phyloP scores from a whole-genome alignment of 2,797 vertebrate species.

The Knipowitschia caucasica region DNA sequence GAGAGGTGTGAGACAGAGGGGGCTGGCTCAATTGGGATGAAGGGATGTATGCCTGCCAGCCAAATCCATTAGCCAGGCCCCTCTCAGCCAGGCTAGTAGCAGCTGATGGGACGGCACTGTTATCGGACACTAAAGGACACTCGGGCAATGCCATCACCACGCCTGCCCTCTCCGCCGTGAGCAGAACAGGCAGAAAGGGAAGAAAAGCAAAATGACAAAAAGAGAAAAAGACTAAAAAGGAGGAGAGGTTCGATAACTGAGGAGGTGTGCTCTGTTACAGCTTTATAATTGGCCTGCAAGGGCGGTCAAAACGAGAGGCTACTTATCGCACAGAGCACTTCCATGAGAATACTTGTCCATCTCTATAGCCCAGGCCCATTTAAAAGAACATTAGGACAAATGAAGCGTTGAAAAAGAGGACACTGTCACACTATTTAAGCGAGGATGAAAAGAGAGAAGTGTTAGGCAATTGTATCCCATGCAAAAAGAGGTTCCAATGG shows the following conservation, averaged over 20 bases:
- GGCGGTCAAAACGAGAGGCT: conserved; percentile 70
- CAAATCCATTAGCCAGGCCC: conserved; percentile 79
- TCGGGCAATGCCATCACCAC: conserved; percentile 62
- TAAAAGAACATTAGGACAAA: conserved; percentile 70
- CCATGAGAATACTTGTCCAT: conserved; percentile 64
- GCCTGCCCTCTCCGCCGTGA: conserved; percentile 62
- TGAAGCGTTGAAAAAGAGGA: conserved; percentile 58
- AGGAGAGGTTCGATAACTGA: conserved; percentile 61
- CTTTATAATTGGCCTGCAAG: conserved; percentile 74
- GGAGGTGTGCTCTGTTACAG: conserved; percentile 67
- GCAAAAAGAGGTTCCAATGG: conserved; percentile 34
- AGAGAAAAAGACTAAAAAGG: conserved; percentile 43
- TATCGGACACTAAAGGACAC: conserved; percentile 81
- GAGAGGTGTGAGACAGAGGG: conserved; percentile 76
- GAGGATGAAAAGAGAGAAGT: conserved; percentile 22
- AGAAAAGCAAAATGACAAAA: conserved; percentile 54
- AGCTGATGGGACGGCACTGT: conserved; percentile 71
- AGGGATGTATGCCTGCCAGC: conserved; percentile 81
- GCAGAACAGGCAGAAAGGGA: conserved; percentile 39
- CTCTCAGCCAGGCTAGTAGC: conserved; percentile 61
- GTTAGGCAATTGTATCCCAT: conserved; percentile 35
- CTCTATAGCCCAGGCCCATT: conserved; percentile 54
- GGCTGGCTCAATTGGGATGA: conserved; percentile 70
- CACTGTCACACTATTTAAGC: conserved; percentile 49
- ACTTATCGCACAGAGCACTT: conserved; percentile 66